phyloP scores from a whole-genome alignment of 1,140 invertebrate genomes.

The Drosophila chauvacae region DNA sequence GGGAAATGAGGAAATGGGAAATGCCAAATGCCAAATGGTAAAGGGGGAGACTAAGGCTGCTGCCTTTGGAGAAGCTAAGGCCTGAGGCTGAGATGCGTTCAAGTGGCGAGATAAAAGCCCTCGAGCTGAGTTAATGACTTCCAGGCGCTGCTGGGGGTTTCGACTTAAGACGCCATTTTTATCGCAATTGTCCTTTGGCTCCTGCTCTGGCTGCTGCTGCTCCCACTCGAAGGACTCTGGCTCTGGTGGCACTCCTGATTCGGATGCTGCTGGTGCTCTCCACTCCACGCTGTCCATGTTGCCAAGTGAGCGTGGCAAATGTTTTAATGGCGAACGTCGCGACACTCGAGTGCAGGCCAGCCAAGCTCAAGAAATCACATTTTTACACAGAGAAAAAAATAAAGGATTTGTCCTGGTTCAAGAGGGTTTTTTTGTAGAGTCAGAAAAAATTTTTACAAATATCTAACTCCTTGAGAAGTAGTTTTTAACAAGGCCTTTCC shows the following conservation, averaged over 20 bases:
- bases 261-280: constrained; percentile 19
- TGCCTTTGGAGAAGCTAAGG: neutral
- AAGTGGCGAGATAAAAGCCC: constrained; percentile 80
- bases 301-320: constrained; percentile 74
- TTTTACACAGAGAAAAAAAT: neutral
- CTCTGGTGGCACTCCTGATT: constrained; percentile 25
- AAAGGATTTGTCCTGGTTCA: too few relatives aligned
- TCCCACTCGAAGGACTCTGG: constrained; percentile 29
- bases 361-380: constrained; percentile 8
- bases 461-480: too few relatives aligned
- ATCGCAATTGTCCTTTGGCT: constrained; percentile 48
- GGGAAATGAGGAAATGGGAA: constrained; percentile 31
- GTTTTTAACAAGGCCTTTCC: neutral
- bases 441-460: neutral
- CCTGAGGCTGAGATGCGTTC: constrained; percentile 57
- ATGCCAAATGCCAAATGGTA: neutral
- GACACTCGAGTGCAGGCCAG: constrained; percentile 72
- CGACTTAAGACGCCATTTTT: constrained; percentile 81
- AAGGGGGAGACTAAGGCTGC: neutral
- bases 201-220: constrained; percentile 9
- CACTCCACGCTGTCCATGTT: constrained; percentile 54
- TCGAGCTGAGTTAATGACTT: constrained; percentile 80
- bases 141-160: constrained; percentile 58
- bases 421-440: too few relatives aligned
- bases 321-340: constrained; percentile 75